Evolutionary conservation across 2,797 vertebrate genomes (phyloP).

Genomic region (Cottoperca gobio): DNA sequence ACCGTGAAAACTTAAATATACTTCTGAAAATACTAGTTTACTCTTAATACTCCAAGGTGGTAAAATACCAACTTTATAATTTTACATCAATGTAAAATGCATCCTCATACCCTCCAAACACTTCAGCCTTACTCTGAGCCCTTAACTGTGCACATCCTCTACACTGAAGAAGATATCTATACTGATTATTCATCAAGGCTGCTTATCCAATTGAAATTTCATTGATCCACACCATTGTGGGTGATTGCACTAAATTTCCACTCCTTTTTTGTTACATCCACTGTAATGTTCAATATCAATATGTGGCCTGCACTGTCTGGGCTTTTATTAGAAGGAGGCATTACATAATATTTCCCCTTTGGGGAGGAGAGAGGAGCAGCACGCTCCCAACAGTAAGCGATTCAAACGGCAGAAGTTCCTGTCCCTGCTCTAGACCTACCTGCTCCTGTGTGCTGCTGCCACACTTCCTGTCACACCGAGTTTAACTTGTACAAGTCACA

Average conservation of each 20-base stretch:
- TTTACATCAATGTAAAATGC: not conserved
- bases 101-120: not conserved
- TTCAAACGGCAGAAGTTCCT: not conserved
- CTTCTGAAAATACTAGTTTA: no score
- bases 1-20: no score
- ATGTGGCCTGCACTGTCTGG: slow-evolving; percentile 1
- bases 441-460: not conserved
- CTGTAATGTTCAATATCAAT: slow-evolving; percentile 20
- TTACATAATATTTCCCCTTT: slow-evolving; percentile 27
- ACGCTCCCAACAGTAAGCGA: not conserved
- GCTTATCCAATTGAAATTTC: slow-evolving; percentile 7
- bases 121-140: not conserved
- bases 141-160: not conserved
- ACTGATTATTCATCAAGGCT: slow-evolving; percentile 12
- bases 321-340: slow-evolving; percentile 23
- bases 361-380: slow-evolving; percentile 8
- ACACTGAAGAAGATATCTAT: slow-evolving; percentile 14
- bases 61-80: not conserved
- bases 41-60: no score
- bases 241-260: slow-evolving; percentile 20
- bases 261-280: slow-evolving; percentile 22
- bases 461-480: not conserved
- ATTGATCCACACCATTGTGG: slow-evolving; percentile 33
- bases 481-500: not conserved
- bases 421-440: not conserved